Evolutionary conservation across 2,797 vertebrate species (phyloP).

Genomic region (Diplodus sargus): DNA sequence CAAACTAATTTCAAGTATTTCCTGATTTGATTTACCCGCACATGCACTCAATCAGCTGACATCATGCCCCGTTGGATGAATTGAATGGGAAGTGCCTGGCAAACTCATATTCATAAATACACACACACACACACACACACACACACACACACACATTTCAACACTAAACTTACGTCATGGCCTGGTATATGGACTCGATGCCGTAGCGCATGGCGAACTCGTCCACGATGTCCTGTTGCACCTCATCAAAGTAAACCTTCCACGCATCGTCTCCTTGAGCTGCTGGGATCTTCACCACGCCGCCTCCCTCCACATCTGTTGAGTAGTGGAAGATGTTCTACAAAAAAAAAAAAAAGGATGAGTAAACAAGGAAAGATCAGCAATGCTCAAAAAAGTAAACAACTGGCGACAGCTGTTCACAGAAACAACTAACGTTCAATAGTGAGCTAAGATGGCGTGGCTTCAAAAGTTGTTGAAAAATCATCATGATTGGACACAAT

Average conservation of each 20-base stretch:
- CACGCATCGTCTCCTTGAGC: slow-evolving; percentile 94
- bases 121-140: slow-evolving; percentile 22
- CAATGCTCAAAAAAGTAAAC: neutral
- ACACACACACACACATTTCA: slow-evolving; percentile 5
- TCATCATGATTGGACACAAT: neutral
- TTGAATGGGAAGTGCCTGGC: neutral
- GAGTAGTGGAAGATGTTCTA: slow-evolving; percentile 95
- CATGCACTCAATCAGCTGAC: neutral
- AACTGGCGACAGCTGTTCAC: neutral
- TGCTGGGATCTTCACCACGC: slow-evolving; percentile 90
- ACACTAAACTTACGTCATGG: slow-evolving; percentile 94
- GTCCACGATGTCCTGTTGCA: slow-evolving; percentile 95
- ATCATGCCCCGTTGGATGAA: neutral
- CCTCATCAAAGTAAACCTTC: slow-evolving; percentile 97
- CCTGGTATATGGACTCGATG: slow-evolving; percentile 97
- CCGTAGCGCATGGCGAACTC: slow-evolving; percentile 98
- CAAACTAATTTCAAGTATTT: slow-evolving; percentile 44
- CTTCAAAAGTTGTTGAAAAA: neutral
- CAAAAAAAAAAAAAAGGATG: neutral
- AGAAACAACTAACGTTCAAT: neutral
- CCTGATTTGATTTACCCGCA: slow-evolving; percentile 54
- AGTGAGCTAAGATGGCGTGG: neutral
- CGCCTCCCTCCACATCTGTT: slow-evolving; percentile 90
- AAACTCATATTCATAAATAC: neutral
- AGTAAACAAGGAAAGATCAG: neutral